Percentiles rank a stretch among this genome's conserved stretches.
Evolutionary conservation across 2,888 invertebrate genomes (phyloP).

Genomic region (Hydrotaea diabolus): DNA sequence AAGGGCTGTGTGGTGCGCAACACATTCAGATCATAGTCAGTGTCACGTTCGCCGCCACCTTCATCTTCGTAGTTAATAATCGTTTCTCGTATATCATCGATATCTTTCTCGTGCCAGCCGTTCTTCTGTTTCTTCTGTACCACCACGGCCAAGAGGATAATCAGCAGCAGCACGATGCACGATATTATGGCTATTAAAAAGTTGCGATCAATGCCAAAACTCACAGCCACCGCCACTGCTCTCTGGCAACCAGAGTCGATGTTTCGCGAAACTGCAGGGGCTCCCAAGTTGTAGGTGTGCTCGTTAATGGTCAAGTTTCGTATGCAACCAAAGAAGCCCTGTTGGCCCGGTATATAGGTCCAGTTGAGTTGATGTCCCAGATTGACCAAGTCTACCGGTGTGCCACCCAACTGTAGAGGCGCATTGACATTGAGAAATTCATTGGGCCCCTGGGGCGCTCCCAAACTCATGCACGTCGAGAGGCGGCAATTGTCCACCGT

Average conservation of each 20-base stretch:
- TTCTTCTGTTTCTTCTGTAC: constrained; percentile 93
- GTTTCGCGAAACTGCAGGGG: constrained; percentile 87
- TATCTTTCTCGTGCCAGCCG: constrained; percentile 93
- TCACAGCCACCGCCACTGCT: constrained; percentile 88
- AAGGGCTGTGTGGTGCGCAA: constrained; percentile 79
- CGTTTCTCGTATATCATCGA: constrained; percentile 97
- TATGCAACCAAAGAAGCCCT: constrained; percentile 93
- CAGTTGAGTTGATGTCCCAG: constrained; percentile 86
- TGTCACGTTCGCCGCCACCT: constrained; percentile 98
- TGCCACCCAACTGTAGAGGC: constrained; percentile 92
- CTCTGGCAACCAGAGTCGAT: constrained; percentile 88
- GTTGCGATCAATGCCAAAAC: constrained; percentile 92
- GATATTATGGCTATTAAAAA: constrained; percentile 94
- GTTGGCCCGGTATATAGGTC: constrained; percentile 86
- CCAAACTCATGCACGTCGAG: constrained; percentile 87
- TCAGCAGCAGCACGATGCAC: constrained; percentile 88
- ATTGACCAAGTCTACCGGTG: constrained; percentile 84
- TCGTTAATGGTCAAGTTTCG: constrained; percentile 94
- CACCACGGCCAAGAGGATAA: constrained; percentile 93
- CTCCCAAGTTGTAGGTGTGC: constrained; percentile 93
- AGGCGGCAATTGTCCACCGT: constrained; percentile 88
- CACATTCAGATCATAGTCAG: constrained; percentile 82
- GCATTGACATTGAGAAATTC: constrained; percentile 91
- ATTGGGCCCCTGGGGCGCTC: constrained; percentile 86
- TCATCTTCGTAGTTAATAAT: constrained; percentile 99